Conservation (phyloP, 2,888 invertebrate species). For the Xanthia togata region DNA sequence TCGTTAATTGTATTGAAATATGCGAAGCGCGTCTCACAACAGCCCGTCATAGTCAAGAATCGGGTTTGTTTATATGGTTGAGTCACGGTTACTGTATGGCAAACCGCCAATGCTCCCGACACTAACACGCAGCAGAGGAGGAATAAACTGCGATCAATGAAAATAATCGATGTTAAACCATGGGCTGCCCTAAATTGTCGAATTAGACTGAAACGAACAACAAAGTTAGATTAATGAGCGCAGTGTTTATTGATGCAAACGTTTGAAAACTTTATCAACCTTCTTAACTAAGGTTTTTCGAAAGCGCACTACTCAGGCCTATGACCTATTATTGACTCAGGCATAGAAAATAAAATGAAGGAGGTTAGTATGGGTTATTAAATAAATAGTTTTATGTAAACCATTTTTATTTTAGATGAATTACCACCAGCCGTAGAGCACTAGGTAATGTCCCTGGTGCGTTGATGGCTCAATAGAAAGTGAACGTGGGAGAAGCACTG, state of each 20-base stretch:
- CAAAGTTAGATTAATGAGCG: conserved; percentile 27
- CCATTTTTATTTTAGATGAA: conserved; percentile 60
- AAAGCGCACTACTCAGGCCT: conserved; percentile 1
- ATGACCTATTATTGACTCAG: background rate
- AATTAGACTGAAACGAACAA: conserved; percentile 49
- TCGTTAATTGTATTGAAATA: conserved; percentile 85
- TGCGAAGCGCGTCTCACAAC: conserved; percentile 75
- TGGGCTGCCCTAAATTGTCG: conserved; percentile 60
- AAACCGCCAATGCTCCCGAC: conserved; percentile 80
- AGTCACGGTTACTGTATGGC: conserved; percentile 81
- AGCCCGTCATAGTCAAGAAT: conserved; percentile 72
- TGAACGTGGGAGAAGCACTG: conserved; percentile 80
- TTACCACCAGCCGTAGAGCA: conserved; percentile 59
- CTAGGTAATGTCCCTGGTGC: conserved; percentile 68
- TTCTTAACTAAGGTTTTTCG: background rate
- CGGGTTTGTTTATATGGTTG: conserved; percentile 75
- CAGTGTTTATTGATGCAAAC: conserved; percentile 6
- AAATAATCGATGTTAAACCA: conserved; percentile 72
- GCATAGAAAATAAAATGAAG: conserved; percentile 12
- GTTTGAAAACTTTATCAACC: conserved; percentile 10
- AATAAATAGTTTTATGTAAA: background rate
- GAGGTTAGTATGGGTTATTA: conserved; percentile 13
- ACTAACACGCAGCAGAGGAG: conserved; percentile 62
- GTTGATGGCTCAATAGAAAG: conserved; percentile 79
- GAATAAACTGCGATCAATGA: conserved; percentile 70